Percentiles rank a stretch among this genome's conserved stretches.
These are phyloP conservation scores for Euthynnus affinis DNA, from an alignment of 2,797 vertebrate species.

Conservation along the genomic window DNA sequence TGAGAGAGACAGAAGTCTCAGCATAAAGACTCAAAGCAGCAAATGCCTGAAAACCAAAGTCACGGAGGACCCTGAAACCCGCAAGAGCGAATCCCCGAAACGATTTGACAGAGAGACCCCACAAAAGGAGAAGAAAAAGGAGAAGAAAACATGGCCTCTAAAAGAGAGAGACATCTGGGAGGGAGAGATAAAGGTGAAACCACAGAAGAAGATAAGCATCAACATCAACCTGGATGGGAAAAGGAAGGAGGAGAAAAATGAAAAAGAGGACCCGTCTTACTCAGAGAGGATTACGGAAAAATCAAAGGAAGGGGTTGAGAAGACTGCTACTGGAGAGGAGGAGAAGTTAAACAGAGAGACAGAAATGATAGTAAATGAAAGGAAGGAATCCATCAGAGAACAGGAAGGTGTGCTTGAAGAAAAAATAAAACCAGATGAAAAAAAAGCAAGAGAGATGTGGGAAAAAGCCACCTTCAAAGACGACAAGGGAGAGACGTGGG, in stretches of 20 bases:
- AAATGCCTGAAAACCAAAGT: slow-evolving; percentile 82
- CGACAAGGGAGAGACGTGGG: neutral
- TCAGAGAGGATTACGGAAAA: slow-evolving; percentile 83
- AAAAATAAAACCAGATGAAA: slow-evolving; percentile 17
- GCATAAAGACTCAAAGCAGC: slow-evolving; percentile 76
- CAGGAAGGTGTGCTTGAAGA: neutral
- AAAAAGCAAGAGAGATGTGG: slow-evolving; percentile 1
- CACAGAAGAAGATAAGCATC: slow-evolving; percentile 95
- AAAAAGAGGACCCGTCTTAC: slow-evolving; percentile 63
- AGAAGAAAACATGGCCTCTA: slow-evolving; percentile 70
- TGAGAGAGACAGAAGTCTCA: slow-evolving; percentile 71
- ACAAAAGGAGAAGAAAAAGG: slow-evolving; percentile 79
- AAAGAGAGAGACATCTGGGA: slow-evolving; percentile 78
- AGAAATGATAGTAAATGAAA: neutral
- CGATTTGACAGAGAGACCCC: slow-evolving; percentile 77
- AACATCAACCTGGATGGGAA: slow-evolving; percentile 94
- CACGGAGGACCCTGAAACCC: slow-evolving; percentile 74
- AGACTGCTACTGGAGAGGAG: slow-evolving; percentile 71
- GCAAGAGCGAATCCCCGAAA: slow-evolving; percentile 74
- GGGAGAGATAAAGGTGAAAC: slow-evolving; percentile 85
- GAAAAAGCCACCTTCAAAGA: slow-evolving; percentile 28
- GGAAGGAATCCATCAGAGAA: slow-evolving; percentile 22
- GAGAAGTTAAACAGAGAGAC: slow-evolving; percentile 63
- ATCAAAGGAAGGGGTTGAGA: slow-evolving; percentile 87
- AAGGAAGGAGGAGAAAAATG: slow-evolving; percentile 83